Evolutionary conservation across 2,888 invertebrate genomes (phyloP).

Genomic region (Cephus nigrinus): DNA sequence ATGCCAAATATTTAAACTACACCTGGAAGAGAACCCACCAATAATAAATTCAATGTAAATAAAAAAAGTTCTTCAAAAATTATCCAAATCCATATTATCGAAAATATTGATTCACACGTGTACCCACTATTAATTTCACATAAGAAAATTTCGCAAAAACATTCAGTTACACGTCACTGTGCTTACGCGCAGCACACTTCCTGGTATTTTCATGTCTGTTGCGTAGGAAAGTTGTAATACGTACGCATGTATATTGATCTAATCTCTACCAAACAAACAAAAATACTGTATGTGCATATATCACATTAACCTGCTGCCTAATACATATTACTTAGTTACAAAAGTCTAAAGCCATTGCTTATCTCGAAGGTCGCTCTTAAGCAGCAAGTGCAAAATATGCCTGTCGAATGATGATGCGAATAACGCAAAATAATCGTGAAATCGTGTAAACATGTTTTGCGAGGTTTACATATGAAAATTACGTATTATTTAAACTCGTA

Average conservation of each 20-base stretch:
- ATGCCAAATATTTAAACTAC: not conserved
- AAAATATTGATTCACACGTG: not conserved
- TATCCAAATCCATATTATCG: not conserved
- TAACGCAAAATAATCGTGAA: not conserved
- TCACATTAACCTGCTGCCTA: not conserved
- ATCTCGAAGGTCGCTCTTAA: not conserved
- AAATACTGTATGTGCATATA: not conserved
- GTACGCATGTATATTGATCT: not conserved
- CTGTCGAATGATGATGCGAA: not conserved
- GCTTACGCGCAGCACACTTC: not conserved
- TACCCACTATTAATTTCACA: not conserved
- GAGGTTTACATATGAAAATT: not conserved
- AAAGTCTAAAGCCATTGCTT: not conserved
- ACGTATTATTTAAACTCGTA: not conserved
- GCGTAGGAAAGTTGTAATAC: not conserved
- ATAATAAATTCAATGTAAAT: not conserved
- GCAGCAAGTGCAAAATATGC: not conserved
- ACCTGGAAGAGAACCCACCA: not conserved
- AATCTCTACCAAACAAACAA: not conserved
- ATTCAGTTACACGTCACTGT: not conserved
- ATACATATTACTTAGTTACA: not conserved
- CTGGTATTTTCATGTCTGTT: not conserved
- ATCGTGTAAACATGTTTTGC: not conserved
- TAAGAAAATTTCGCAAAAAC: too few relatives aligned
- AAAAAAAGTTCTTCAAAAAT: not conserved